Base-by-base conservation (phyloP, 2,888 invertebrate species). In the Prenolepis imparis region DNA sequence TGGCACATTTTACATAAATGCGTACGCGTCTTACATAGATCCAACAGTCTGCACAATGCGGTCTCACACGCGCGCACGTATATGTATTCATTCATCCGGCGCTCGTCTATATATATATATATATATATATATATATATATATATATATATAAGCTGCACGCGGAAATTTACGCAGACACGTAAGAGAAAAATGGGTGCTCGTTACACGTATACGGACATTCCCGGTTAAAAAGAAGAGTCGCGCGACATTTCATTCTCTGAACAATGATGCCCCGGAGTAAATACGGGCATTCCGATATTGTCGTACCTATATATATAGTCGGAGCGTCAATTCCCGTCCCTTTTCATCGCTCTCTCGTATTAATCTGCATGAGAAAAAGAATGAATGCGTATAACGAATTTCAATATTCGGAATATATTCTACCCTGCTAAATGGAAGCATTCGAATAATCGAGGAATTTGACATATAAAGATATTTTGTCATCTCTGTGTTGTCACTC, bases 1-100 rank as follows among this genome's bases (percentile, higher is more conserved):
- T 68, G 77, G 77, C 59, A 78, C 24, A 55, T 82, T 75, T 82
- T 48, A 77, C 48, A 82, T 48, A 75, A 66, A 28, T 61, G 75
- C 66, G 66, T 55, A 18, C 59, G n/a, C 52, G 32, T 67, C 68
- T 83, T 83, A 63, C 77, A 64, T 55, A 77, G 55, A 12, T 28
- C 32, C 32, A n/a, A n/a, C 57, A 39, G 32, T n/a, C n/a, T n/a
- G 39, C 21, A 68, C 67, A 83, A 83, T 67, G n/a, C n/a, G 41
- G 67, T 39, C 77, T 21, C 77, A n/a, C 66, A 74, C 12, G 39
- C 59, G 24, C 44, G n/a, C n/a, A n/a, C n/a, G n/a, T n/a, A n/a
- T n/a, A n/a, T 15, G 61, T 41, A 77, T 68, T 63, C 78, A 63
- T 77, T 64, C 67, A 61, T 32, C 21, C 44, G 44, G 28, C 59